These are phyloP conservation scores for Sebastes kiyomatsui DNA, from an alignment of 2,797 vertebrate species.

Conservation along the genomic window DNA sequence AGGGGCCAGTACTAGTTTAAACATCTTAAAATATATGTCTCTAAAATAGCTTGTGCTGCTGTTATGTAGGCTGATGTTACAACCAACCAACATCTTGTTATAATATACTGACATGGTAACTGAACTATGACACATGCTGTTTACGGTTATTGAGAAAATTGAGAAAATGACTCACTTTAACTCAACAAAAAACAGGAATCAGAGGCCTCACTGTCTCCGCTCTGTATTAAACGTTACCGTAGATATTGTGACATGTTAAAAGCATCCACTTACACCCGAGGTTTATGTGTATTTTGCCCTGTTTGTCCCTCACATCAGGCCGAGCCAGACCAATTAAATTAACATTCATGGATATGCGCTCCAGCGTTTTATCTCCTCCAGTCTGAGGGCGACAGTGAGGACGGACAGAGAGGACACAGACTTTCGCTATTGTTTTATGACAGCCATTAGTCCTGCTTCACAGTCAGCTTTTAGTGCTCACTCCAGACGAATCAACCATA, in stretches of 20 bases:
- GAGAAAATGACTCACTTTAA: slow-evolving; percentile 25
- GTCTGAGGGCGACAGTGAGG: slow-evolving; percentile 41
- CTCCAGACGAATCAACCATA: slow-evolving; percentile 34
- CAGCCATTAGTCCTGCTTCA: slow-evolving; percentile 60
- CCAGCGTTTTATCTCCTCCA: slow-evolving; percentile 55
- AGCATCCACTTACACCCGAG: slow-evolving; percentile 24
- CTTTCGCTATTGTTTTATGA: slow-evolving; percentile 63
- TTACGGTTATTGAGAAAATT: not conserved
- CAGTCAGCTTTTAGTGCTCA: slow-evolving; percentile 1
- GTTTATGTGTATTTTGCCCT: slow-evolving; percentile 44
- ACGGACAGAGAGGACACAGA: slow-evolving; percentile 62
- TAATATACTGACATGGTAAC: slow-evolving; percentile 1
- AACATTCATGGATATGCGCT: slow-evolving; percentile 60
- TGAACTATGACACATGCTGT: not conserved
- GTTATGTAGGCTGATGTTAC: slow-evolving; percentile 39
- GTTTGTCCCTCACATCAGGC: slow-evolving; percentile 50
- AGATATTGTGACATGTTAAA: slow-evolving; percentile 15
- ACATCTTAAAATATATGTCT: slow-evolving; percentile 48
- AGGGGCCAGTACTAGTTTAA: slow-evolving; percentile 41
- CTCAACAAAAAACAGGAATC: slow-evolving; percentile 24
- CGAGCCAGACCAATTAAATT: slow-evolving; percentile 60
- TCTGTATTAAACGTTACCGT: not conserved
- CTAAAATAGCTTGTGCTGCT: slow-evolving; percentile 36
- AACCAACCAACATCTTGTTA: slow-evolving; percentile 11
- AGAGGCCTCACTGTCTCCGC: not conserved